These are phyloP conservation scores for Genyomyrus donnyi DNA, from an alignment of 2,113 vertebrate genomes.

Conservation along the genomic window DNA sequence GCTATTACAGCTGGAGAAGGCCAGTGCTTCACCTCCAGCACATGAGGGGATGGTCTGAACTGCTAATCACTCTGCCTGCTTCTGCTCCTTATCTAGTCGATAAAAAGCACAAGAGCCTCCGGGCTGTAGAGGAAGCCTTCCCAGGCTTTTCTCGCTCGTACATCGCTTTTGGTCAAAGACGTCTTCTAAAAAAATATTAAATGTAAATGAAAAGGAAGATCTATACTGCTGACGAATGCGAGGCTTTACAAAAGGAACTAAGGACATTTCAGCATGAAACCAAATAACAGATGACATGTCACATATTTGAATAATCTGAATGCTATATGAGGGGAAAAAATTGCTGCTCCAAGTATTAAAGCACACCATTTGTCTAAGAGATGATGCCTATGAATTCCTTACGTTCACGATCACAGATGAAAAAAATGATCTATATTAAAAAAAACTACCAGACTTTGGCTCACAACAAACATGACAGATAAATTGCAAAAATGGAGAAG, in stretches of 20 bases:
- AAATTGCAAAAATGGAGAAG: too few relatives aligned
- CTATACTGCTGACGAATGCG: background rate
- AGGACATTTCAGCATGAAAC: background rate
- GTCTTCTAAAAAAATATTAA: background rate
- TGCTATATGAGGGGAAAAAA: background rate
- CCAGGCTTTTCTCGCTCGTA: background rate
- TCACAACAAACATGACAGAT: background rate
- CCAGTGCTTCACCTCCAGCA: background rate
- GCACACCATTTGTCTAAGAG: conserved; percentile 26
- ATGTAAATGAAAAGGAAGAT: background rate
- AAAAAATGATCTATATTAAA: background rate
- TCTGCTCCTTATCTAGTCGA: background rate
- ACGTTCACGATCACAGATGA: conserved; percentile 20
- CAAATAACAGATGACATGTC: background rate
- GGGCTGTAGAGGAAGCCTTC: background rate
- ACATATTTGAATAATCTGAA: background rate
- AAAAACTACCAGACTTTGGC: background rate
- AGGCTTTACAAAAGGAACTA: background rate
- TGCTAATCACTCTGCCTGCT: background rate
- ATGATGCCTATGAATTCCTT: conserved; percentile 21
- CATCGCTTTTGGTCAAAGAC: background rate
- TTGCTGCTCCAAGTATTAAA: conserved; percentile 25
- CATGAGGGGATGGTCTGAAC: background rate
- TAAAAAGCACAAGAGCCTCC: background rate
- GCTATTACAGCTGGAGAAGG: background rate